phyloP scores from a whole-genome alignment of 2,888 invertebrate species.

The Ectemnius cavifrons region DNA sequence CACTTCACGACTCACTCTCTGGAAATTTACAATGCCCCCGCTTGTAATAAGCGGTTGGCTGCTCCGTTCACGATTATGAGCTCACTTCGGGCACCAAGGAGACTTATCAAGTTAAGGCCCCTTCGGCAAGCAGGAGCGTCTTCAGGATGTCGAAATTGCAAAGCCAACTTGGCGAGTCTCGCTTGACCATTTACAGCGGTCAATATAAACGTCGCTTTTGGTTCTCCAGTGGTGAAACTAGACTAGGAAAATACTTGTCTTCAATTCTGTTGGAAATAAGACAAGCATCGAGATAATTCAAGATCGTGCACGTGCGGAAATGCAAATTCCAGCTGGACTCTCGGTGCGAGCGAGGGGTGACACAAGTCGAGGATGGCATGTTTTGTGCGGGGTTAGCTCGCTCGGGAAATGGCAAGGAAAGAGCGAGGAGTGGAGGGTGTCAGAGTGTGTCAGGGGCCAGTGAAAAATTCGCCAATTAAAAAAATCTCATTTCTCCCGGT shows the following conservation, averaged over 20 bases:
- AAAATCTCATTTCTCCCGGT: conserved; percentile 76
- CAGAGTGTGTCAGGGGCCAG: conserved; percentile 60
- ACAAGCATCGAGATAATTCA: neutral
- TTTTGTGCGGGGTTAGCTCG: neutral
- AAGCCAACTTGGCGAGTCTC: no score
- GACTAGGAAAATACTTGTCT: no score
- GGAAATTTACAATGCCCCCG: conserved; percentile 66
- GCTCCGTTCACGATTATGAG: conserved; percentile 66
- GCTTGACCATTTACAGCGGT: no score
- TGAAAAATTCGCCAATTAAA: conserved; percentile 77
- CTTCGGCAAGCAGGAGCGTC: conserved; percentile 37
- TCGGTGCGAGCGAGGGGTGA: no score
- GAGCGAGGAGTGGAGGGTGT: conserved; percentile 46
- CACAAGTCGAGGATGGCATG: neutral
- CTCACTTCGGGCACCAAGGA: conserved; percentile 62
- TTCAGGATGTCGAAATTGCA: conserved; percentile 15
- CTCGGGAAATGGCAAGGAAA: conserved; percentile 17
- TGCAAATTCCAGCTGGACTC: neutral
- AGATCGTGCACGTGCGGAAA: neutral
- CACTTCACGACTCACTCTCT: conserved; percentile 46
- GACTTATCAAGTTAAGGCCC: conserved; percentile 63
- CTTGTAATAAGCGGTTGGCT: conserved; percentile 68
- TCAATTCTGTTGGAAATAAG: no score
- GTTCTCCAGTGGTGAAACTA: no score
- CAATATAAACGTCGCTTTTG: no score